phyloP scores from a whole-genome alignment of 2,113 vertebrate genomes.

The Crotophaga sulcirostris region DNA sequence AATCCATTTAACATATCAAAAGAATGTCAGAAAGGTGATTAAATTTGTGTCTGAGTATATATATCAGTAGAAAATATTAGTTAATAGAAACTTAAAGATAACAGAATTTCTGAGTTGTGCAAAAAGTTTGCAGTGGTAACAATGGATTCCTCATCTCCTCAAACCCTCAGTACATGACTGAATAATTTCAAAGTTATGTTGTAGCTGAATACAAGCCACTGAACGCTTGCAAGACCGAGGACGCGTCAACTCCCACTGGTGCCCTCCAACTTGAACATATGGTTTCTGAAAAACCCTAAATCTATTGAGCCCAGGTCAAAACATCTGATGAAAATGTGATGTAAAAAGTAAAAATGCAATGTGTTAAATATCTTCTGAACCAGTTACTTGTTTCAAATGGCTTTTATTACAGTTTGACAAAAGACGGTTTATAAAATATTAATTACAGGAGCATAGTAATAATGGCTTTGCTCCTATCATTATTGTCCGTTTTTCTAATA shows the following conservation, averaged over 20 bases:
- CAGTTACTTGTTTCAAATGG: background rate
- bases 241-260: rapidly evolving
- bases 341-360: background rate
- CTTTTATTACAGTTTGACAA: background rate
- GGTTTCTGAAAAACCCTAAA: background rate
- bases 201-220: background rate
- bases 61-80: background rate
- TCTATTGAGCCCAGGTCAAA: background rate
- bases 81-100: background rate
- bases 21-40: background rate
- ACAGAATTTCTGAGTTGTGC: background rate
- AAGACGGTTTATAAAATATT: background rate
- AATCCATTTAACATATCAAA: background rate
- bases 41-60: background rate
- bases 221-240: background rate
- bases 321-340: background rate
- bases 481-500: background rate
- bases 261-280: background rate
- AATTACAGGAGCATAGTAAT: background rate
- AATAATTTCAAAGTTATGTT: background rate
- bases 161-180: background rate
- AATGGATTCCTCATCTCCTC: background rate
- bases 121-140: background rate
- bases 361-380: background rate
- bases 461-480: background rate